These are phyloP conservation scores for Paracyclopina nana DNA, from an alignment of 1,140 invertebrate genomes.

Conservation along the genomic window DNA sequence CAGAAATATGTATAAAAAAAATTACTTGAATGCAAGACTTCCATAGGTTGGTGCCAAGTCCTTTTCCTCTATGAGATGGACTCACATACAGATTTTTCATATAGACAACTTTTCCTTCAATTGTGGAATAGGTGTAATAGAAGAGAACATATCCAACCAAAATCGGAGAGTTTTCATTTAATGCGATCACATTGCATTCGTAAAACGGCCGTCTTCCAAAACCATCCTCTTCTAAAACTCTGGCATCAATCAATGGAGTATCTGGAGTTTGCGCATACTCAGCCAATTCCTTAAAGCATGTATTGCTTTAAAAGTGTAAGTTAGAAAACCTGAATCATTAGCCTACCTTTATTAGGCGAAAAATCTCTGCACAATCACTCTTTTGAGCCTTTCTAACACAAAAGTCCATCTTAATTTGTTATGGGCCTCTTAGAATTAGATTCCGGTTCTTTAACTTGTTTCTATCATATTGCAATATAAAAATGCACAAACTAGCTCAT, in stretches of 20 bases:
- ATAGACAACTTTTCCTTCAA: slow-evolving; percentile 22
- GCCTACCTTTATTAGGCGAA: no score
- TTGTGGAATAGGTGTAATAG: slow-evolving; percentile 21
- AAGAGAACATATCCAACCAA: slow-evolving; percentile 16
- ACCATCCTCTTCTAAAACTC: slow-evolving; percentile 41
- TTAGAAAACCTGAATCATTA: no score
- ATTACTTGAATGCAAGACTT: slow-evolving; percentile 5
- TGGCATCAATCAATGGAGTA: slow-evolving; percentile 40
- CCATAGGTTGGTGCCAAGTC: slow-evolving; percentile 14
- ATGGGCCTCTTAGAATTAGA: no score
- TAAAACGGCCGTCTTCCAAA: slow-evolving; percentile 43
- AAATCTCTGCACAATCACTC: no score
- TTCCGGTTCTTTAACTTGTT: no score
- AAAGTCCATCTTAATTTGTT: no score
- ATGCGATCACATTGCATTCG: slow-evolving; percentile 42
- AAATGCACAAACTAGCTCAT: no score
- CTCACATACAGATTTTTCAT: slow-evolving; percentile 20
- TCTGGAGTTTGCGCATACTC: slow-evolving; percentile 57
- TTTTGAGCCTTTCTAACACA: no score
- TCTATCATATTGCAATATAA: no score
- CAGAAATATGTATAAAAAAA: neutral
- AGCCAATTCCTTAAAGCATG: slow-evolving; percentile 61
- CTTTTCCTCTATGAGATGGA: slow-evolving; percentile 7
- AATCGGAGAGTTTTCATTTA: slow-evolving; percentile 18
- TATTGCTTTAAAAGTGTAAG: no score